phyloP scores from a whole-genome alignment of 2,113 vertebrate genomes.

The Dinomys branickii region DNA sequence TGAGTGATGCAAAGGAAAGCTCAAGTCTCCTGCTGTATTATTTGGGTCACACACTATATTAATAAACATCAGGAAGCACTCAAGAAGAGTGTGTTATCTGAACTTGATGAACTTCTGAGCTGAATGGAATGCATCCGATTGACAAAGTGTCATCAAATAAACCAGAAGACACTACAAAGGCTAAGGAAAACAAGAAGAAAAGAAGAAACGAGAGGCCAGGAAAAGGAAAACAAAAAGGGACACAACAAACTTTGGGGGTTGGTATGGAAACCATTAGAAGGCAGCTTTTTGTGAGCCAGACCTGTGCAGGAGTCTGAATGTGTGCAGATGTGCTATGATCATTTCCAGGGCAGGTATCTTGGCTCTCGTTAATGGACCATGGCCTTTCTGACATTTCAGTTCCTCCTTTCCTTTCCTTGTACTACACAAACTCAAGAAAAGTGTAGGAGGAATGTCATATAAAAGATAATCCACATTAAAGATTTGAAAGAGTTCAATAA shows the following conservation, averaged over 20 bases:
- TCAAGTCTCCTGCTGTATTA: conserved; percentile 75
- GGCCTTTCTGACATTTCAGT: conserved; percentile 39
- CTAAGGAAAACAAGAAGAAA: not conserved
- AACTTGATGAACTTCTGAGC: conserved; percentile 83
- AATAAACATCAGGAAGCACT: conserved; percentile 81
- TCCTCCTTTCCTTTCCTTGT: conserved; percentile 77
- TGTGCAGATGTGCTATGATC: not conserved
- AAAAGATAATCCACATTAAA: conserved; percentile 53
- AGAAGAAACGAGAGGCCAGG: not conserved
- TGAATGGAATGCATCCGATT: conserved; percentile 57
- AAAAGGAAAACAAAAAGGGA: not conserved
- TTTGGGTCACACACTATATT: conserved; percentile 44
- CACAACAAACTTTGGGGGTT: accelerated
- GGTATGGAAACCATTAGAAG: not conserved
- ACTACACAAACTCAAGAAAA: conserved; percentile 3
- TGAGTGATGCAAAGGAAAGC: conserved; percentile 72
- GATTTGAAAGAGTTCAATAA: conserved; percentile 78
- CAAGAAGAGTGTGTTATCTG: conserved; percentile 66
- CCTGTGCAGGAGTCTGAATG: not conserved
- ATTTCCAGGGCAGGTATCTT: conserved; percentile 17
- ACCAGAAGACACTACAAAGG: conserved; percentile 46
- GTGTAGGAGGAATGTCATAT: not conserved
- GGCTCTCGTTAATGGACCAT: conserved; percentile 52
- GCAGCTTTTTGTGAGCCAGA: not conserved
- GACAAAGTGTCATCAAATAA: conserved; percentile 75